Evolutionary conservation across 2,888 invertebrate species (phyloP), one percentile per base, ranked within the genome.

Genomic region (Rhingia campestris): DNA sequence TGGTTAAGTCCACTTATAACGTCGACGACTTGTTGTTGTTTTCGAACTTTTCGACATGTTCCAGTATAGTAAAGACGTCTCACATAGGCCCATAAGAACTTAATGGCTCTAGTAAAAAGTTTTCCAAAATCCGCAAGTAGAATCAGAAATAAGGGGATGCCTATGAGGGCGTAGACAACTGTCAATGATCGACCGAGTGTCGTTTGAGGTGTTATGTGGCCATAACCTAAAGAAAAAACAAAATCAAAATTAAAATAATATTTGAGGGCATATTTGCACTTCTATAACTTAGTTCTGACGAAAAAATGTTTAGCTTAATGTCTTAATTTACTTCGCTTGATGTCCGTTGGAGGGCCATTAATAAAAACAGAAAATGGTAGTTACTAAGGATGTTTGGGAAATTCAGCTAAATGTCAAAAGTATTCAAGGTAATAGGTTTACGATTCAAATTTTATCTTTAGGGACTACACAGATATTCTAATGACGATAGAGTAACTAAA

Each of bases 121-220:
- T 97, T 98, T 86, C 99, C 99, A 89, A 99, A 96, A 92, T 98
- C 98, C 45, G 98, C 97, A 86, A 99, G 91, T 12, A 98, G 95
- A 73, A 99, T 97, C 87, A 99, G 93, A 91, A 99, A 98, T 88
- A 99, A 93, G 0, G 99, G 99, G 88, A 99, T 99, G 9, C 99
- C 99, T 86, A 99, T 94, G 82, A 97, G 94, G 35, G 99, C 97
- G 91, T 99, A 99, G 33, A 97, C 92, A 86, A 99, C 98, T 0
- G 98, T 98, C 58, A 98, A 93, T 0, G 96, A 94, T 85, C 96
- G 94, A 6, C 99, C 99, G 9, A 95, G 94, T 5, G 92, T 94
- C 9, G 99, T 99, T 87, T 95, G 95, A 0, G 99, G 99, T 58
- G 96, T 95, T 88, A 99, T 97, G 91, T 99, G 98, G 81, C 99